Evolutionary conservation across 1,140 invertebrate genomes (phyloP).

Genomic region (Dolichoris vasculosae): DNA sequence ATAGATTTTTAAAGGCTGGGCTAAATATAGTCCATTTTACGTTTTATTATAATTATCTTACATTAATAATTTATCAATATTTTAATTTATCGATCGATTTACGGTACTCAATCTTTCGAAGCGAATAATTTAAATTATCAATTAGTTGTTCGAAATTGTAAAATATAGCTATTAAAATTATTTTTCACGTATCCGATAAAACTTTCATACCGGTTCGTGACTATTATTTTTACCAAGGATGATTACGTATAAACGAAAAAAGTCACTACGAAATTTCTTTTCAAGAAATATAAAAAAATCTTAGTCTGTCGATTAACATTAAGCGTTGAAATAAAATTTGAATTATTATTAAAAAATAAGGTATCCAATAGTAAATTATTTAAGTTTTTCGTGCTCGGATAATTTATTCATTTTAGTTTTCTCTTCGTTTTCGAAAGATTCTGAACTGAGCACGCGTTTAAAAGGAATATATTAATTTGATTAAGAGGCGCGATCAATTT

Average conservation of each 20-base stretch:
- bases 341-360: background rate
- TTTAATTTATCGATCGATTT: background rate
- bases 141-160: background rate
- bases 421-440: background rate
- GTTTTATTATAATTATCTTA: background rate
- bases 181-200: background rate
- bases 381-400: background rate
- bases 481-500: conserved; percentile 17
- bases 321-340: background rate
- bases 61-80: background rate
- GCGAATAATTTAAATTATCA: background rate
- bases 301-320: background rate
- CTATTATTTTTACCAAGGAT: background rate
- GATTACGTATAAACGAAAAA: background rate
- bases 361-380: background rate
- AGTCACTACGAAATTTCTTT: background rate
- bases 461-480: conserved; percentile 1
- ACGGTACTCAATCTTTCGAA: background rate
- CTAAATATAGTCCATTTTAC: background rate
- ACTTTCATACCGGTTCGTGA: background rate
- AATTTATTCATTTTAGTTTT: background rate
- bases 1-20: background rate
- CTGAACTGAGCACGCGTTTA: background rate
- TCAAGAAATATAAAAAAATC: background rate
- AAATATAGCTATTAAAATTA: background rate